Evolutionary conservation across 2,888 invertebrate species (phyloP), one percentile per base, ranked within the genome.

Genomic region (Suillia variegata): DNA sequence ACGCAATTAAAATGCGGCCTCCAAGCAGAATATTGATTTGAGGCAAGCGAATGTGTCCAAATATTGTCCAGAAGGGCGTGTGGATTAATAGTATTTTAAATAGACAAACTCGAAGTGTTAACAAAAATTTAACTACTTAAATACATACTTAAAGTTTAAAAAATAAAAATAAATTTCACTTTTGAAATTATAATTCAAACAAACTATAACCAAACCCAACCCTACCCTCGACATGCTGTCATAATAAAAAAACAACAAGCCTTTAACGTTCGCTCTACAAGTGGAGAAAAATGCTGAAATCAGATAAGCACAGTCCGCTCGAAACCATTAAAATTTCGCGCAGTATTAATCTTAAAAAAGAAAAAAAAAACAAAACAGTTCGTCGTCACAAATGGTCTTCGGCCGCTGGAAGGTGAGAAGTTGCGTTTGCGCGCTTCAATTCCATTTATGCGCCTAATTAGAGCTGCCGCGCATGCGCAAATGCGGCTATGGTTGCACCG

Each of bases 371-470:
- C n/a, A n/a, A n/a, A n/a, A n/a, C n/a, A n/a, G n/a, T n/a, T n/a
- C n/a, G n/a, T n/a, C n/a, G 15, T 50, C 51, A 57, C 54, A n/a
- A 4, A 38, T 38, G 12, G 4, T n/a, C 38, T 13, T 20, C 45
- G 18, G 17, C 18, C 17, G 45, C 17, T 2, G 58, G 58, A 75
- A 74, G 78, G 76, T 76, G 77, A 76, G 71, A 75, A 70, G 73
- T 67, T 70, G 68, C 68, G 69, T 71, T 75, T n/a, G n/a, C n/a
- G n/a, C 63, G 66, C 64, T 65, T 75, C 77, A 79, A 77, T 78
- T 78, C 71, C 76, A 79, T 72, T 79, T 77, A 79, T 74, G 74
- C 79, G 71, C 65, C 74, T 79, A 79, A 79, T 79, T 80, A 80
- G 78, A 74, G 72, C 73, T 74, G 77, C 76, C 74, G 77, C 76